Evolutionary conservation across 2,113 vertebrate genomes (phyloP).

Genomic region (Ovibos moschatus): DNA sequence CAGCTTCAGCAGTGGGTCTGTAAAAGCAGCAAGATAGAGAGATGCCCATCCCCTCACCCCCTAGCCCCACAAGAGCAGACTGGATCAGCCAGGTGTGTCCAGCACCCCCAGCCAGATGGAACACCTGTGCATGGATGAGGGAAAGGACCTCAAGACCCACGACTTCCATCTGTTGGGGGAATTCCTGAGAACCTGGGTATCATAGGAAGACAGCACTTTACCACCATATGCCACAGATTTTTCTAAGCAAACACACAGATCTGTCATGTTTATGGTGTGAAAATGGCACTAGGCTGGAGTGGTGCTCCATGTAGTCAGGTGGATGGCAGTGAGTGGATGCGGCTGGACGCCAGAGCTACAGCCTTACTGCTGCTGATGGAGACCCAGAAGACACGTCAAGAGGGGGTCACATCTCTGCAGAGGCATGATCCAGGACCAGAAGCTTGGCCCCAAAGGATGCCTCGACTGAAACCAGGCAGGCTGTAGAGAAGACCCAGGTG

Average conservation of each 20-base stretch:
- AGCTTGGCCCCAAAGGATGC: neutral
- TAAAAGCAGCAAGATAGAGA: neutral
- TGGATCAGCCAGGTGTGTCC: neutral
- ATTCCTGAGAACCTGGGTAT: neutral
- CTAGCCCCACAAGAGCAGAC: neutral
- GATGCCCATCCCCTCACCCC: neutral
- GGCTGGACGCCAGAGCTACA: accelerated
- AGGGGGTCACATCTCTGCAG: neutral
- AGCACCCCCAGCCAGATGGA: neutral
- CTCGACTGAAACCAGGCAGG: accelerated
- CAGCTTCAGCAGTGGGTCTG: neutral
- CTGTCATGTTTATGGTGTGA: accelerated
- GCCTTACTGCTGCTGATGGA: neutral
- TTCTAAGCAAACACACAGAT: neutral
- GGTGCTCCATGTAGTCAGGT: neutral
- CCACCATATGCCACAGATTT: neutral
- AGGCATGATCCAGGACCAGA: neutral
- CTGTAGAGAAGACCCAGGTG: neutral
- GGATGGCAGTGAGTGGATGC: accelerated
- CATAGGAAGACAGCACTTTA: neutral
- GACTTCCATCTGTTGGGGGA: neutral
- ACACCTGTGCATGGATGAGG: neutral
- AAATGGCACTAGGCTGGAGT: no score
- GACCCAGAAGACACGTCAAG: accelerated
- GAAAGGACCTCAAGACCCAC: neutral